These are phyloP conservation scores for Trichonephila clavipes DNA, from an alignment of 1,140 invertebrate species.

Conservation along the genomic window DNA sequence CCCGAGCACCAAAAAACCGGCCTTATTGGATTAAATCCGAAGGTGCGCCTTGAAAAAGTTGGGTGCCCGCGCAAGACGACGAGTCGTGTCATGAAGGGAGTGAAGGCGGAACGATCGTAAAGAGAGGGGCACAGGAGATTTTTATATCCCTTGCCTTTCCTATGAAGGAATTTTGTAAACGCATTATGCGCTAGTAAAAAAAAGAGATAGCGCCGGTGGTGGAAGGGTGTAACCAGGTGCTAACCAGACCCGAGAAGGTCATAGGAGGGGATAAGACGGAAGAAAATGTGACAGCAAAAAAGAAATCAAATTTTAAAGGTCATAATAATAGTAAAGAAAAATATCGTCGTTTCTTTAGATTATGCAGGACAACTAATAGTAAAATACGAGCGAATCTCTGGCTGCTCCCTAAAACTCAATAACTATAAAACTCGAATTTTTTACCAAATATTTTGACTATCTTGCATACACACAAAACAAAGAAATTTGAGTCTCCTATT, in stretches of 20 bases:
- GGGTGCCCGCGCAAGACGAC: not conserved
- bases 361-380: too few species aligned
- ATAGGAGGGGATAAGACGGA: not conserved
- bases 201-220: not conserved
- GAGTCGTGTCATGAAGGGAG: not conserved
- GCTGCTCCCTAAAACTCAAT: too few species aligned
- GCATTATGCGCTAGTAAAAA: constrained; percentile 22
- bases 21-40: constrained; percentile 27
- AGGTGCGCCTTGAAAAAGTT: not conserved
- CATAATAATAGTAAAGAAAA: too few species aligned
- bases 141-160: constrained; percentile 11
- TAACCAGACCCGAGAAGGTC: not conserved
- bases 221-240: constrained; percentile 5
- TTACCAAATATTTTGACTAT: too few species aligned
- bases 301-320: too few species aligned
- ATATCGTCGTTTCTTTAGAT: too few species aligned
- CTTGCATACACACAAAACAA: too few species aligned
- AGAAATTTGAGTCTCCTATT: too few species aligned
- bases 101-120: not conserved
- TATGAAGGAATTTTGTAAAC: not conserved
- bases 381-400: too few species aligned
- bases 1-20: not conserved
- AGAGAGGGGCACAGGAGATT: not conserved
- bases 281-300: too few species aligned
- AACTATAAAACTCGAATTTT: too few species aligned